phyloP scores from a whole-genome alignment of 2,888 invertebrate genomes.

The Sesamia inferens region DNA sequence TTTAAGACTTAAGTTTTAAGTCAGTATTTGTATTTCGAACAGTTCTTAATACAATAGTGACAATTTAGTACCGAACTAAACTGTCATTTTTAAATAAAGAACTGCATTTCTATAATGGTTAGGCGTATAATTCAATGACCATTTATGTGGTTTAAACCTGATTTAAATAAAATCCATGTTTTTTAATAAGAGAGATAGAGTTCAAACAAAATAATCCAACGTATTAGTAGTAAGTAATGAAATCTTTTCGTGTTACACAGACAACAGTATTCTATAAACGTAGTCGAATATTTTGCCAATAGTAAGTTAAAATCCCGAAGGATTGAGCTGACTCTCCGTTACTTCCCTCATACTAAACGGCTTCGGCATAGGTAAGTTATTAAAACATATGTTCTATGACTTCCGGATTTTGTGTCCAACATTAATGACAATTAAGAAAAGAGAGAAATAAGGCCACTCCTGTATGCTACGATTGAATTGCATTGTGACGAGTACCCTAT shows the following conservation, averaged over 20 bases:
- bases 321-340: background rate
- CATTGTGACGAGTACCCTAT: background rate
- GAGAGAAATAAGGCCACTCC: background rate
- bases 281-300: background rate
- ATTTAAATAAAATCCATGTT: no score
- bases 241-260: background rate
- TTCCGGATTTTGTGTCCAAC: background rate
- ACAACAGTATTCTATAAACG: background rate
- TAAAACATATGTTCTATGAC: background rate
- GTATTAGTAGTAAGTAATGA: background rate
- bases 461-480: no score
- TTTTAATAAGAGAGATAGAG: no score
- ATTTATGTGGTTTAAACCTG: no score
- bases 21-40: no score
- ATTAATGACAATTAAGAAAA: background rate
- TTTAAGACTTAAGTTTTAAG: no score
- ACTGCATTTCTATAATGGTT: no score
- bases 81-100: no score
- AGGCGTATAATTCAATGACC: no score
- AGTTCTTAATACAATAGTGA: no score
- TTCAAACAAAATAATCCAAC: no score
- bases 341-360: background rate
- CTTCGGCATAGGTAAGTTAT: background rate
- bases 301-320: constrained; percentile 7
- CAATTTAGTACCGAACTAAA: no score